Base-by-base conservation (phyloP, 2,888 invertebrate species). In the Lampropteryx suffumata region DNA sequence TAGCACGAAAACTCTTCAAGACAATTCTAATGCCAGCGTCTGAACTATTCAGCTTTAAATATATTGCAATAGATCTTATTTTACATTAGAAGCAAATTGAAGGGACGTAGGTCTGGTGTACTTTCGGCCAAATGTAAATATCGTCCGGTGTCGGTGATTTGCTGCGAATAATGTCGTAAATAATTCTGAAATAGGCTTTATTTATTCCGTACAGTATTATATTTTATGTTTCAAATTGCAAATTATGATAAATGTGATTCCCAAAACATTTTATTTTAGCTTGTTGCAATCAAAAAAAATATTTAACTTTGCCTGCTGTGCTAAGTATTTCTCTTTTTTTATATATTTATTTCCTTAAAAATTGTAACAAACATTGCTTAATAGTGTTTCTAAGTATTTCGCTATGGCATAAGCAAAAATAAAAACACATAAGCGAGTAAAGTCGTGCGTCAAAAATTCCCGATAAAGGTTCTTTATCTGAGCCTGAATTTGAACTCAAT, bases 181-280 rank as follows among this genome's bases (percentile, higher is more conserved):
- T 60, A 55, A 59, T 56, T 45, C 46, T 30, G 13, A 21, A 53
- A 56, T 49, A 50, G 42, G 43, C 30, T 35, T 39, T 51, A 56
- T 59, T 59, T 59, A 54, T 50, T 54, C 39, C 39, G 43, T 24
- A 14, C 26, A 28, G 29, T 44, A 44, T 28, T 50, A 44, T 50
- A 44, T 44, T 59, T 51, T 59, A 59, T 59, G 58, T 56, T 59
- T 56, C 49, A 54, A 53, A 56, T 59, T 56, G 59, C 43, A 42
- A 43, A 44, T 50, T 40, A 44, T 44, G 34, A 44, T 44, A 44
- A 50, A 50, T 44, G 32, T 50, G 33, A 39, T 36, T 36, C 4
- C 17, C 11, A 33, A 34, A 29, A 29, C 40, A 39, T 39, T 39
- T 29, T 26, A 43, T 39, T 39, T 37, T 9, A 11, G 17, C 26